Evolutionary conservation across 2,113 vertebrate genomes (phyloP), one percentile per base, ranked within the genome.

Genomic region (Suncus etruscus): DNA sequence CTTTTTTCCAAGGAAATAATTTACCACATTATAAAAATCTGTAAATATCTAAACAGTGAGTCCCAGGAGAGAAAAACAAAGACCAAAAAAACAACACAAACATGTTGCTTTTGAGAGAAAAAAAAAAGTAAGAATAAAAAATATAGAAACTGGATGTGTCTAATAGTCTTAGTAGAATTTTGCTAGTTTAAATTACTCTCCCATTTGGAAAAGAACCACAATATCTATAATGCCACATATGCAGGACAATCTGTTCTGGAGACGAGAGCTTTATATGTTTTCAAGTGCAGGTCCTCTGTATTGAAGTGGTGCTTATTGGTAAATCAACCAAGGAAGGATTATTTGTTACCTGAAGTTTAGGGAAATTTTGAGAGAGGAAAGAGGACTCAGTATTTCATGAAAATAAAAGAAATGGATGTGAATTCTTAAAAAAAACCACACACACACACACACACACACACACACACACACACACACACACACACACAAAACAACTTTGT

Each of bases 91-190:
- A 61, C 4, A 12, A 54, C 12, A 15, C 12, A 54, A 54, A 54
- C 32, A n/a, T 0, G 83, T 90, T 61, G 32, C 8, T 81, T 82
- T 91, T 69, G 39, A 92, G 45, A 47, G 58, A 85, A 90, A 85
- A 90, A 70, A 47, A 29, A 61, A 74, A 25, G 25, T 9, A 79
- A 79, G 39, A 73, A 47, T n/a, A 91, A 27, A 83, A 84, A 61
- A n/a, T 47, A 2, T 48, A 84, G 61, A 69, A 84, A 66, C 31
- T 50, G 10, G 45, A 79, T 31, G 11, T 90, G 32, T 77, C 75
- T 77, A 1, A 1, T 69, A 72, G 75, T 76, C 3, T 8, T 74
- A 54, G 39, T 87, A 76, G 24, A 80, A 80, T 74, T 32, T 91
- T 20, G 88, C 32, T 25, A 61, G 16, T 72, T 83, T 77, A 84